Evolutionary conservation across 2,888 invertebrate species (phyloP), one percentile per base, ranked within the genome.

Genomic region (Nematopogon swammerdamellus): DNA sequence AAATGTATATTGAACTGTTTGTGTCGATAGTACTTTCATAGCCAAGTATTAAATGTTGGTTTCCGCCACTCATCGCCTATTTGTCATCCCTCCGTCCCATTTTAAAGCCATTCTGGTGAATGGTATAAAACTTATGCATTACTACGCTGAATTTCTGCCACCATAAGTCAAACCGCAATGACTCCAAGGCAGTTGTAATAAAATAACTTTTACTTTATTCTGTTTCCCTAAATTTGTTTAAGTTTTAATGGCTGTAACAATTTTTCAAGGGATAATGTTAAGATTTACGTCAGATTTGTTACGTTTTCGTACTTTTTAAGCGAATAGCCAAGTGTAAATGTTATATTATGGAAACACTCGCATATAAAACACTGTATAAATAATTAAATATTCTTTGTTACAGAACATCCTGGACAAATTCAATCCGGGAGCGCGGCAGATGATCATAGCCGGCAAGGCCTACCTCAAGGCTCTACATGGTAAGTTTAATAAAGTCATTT

Each of bases 401-500:
- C 87, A 94, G 96, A 95, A 95, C 71, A 92, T 96, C 74, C 83
- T 95, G 83, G 95, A 95, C 71, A 95, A 95, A 81, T 96, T 96
- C 82, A 95, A 95, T 81, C 95, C 95, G 51, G 92, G 94, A 57
- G 92, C 95, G 45, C 85, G 94, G 63, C 95, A 95, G 80, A 86
- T 96, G 84, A 92, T 96, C 74, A 90, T 91, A 61, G 91, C 95
- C 59, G 95, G 95, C 53, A 95, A 95, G 74, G 92, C 95, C 52
- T 95, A 95, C 72, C 83, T 96, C 61, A 96, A 96, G 75, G 93
- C 95, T 60, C 85, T 96, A 65, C 94, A 95, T 75, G 93, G 95
- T 95, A 81, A n/a, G n/a, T n/a, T n/a, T n/a, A n/a, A n/a, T n/a
- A n/a, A n/a, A n/a, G n/a, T n/a, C n/a, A n/a, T n/a, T n/a, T n/a